Evolutionary conservation across 2,888 invertebrate genomes (phyloP).

Genomic region (Beris chalybata): DNA sequence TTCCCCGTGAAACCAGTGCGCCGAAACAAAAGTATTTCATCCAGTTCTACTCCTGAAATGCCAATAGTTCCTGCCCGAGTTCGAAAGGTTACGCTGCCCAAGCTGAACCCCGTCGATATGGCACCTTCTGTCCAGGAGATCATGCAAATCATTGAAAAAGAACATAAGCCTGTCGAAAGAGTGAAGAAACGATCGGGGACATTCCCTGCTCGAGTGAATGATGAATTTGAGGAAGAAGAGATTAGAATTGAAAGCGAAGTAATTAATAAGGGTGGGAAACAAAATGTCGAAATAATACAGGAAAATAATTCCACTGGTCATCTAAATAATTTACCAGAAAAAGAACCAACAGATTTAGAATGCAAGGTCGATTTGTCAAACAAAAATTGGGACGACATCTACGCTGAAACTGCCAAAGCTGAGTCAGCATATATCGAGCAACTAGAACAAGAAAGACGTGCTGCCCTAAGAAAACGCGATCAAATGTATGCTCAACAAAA

Average conservation of each 20-base stretch:
- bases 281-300: too few relatives aligned
- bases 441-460: conserved; percentile 51
- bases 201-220: conserved; percentile 9
- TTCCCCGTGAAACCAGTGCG: conserved; percentile 50
- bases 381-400: neutral
- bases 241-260: neutral
- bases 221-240: neutral
- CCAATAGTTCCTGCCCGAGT: conserved; percentile 47
- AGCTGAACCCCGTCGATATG: conserved; percentile 49
- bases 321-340: too few relatives aligned
- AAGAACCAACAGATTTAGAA: neutral
- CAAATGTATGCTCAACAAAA: conserved; percentile 46
- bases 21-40: conserved; percentile 50
- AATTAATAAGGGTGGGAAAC: neutral
- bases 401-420: neutral
- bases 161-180: neutral
- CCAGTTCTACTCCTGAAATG: conserved; percentile 46
- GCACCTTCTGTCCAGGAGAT: conserved; percentile 54
- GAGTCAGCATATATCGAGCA: conserved; percentile 46
- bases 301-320: too few relatives aligned
- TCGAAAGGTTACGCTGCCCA: conserved; percentile 46
- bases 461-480: conserved; percentile 50
- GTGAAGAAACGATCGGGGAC: neutral
- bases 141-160: conserved; percentile 42
- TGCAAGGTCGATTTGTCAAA: neutral